Conservation (phyloP, 2,888 invertebrate species). For the Eupsilia transversa region DNA sequence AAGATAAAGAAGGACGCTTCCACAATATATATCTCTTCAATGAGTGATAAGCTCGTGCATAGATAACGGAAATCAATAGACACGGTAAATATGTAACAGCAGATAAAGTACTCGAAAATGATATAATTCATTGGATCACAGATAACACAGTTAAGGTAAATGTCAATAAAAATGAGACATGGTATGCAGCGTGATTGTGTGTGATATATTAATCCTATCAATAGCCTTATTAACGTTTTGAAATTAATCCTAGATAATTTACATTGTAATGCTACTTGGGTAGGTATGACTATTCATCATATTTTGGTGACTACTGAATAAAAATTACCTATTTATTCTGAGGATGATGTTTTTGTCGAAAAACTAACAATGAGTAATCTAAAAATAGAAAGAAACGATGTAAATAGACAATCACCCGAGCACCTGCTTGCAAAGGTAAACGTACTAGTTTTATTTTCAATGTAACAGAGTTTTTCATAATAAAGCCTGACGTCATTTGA, state of each 20-base stretch:
- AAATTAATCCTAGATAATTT: constrained; percentile 3
- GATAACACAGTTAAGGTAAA: not conserved
- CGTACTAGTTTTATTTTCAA: not conserved
- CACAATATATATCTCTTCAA: constrained; percentile 37
- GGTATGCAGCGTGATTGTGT: not conserved
- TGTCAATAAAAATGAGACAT: not conserved
- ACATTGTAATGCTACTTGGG: not conserved
- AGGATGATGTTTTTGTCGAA: not conserved
- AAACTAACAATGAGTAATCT: constrained; percentile 1
- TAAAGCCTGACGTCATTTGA: not conserved
- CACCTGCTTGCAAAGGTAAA: constrained; percentile 8
- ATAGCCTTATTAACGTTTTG: not conserved
- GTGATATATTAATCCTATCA: not conserved
- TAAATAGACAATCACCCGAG: not conserved
- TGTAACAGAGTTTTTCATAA: not conserved
- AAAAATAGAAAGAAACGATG: not conserved
- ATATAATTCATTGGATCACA: constrained; percentile 6
- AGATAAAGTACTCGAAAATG: constrained; percentile 12
- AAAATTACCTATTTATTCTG: not conserved
- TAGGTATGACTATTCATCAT: not conserved
- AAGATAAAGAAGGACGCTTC: constrained; percentile 10
- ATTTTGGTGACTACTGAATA: not conserved
- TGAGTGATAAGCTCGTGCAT: constrained; percentile 34
- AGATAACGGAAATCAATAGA: constrained; percentile 39
- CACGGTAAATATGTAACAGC: not conserved